These are phyloP conservation scores for Stercorarius parasiticus DNA, from an alignment of 2,113 vertebrate genomes.

Conservation along the genomic window DNA sequence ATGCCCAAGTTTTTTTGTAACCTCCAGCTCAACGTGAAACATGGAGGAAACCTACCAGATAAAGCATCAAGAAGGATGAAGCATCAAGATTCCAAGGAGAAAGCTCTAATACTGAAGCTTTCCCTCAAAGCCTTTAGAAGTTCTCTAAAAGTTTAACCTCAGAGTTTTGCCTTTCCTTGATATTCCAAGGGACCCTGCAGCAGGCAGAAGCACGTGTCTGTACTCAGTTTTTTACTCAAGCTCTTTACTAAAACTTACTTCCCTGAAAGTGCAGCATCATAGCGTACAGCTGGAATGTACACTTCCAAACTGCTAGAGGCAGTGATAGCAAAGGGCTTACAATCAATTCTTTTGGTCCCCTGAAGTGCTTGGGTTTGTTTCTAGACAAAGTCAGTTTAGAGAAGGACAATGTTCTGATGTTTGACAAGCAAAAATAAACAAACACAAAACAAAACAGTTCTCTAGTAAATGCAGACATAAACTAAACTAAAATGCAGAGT, in stretches of 20 bases:
- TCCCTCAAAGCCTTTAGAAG: neutral
- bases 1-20: rapidly evolving
- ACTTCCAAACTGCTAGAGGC: neutral
- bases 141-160: neutral
- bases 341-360: neutral
- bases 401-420: neutral
- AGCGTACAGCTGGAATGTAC: rapidly evolving
- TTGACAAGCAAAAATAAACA: neutral
- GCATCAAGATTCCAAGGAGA: neutral
- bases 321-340: rapidly evolving
- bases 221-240: neutral
- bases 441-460: neutral
- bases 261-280: rapidly evolving
- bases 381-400: neutral
- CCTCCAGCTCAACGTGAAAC: neutral
- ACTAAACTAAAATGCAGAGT: neutral
- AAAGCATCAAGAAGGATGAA: neutral
- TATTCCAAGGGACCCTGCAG: neutral
- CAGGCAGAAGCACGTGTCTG: neutral
- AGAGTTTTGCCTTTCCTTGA: neutral
- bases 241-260: neutral
- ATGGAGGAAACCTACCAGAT: neutral
- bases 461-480: neutral
- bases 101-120: neutral
- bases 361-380: neutral